These are phyloP conservation scores for Pavo muticus DNA, from an alignment of 2,113 vertebrate genomes.

Conservation along the genomic window DNA sequence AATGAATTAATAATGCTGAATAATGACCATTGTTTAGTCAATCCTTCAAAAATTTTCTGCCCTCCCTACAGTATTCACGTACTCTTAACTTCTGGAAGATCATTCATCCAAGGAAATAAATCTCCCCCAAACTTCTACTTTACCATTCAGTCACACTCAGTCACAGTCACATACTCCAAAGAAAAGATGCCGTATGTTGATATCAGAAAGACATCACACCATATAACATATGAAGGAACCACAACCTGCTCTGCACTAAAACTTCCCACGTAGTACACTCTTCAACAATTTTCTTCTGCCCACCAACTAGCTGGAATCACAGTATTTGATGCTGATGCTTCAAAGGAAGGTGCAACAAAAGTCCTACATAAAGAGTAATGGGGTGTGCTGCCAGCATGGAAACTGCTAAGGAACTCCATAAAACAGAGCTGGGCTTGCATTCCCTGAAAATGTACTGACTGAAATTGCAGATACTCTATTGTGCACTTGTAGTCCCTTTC, in stretches of 20 bases:
- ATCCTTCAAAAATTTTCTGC: background rate
- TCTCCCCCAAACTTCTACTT: background rate
- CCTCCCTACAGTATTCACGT: background rate
- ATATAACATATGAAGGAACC: background rate
- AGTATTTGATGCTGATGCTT: background rate
- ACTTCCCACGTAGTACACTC: fast-evolving
- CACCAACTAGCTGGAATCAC: background rate
- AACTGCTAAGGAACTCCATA: background rate
- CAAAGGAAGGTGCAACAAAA: slow-evolving; percentile 10
- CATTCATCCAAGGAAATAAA: background rate
- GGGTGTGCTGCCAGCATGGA: background rate
- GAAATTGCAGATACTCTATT: background rate
- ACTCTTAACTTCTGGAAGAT: background rate
- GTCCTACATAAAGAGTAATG: background rate
- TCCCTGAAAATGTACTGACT: background rate
- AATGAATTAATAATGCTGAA: slow-evolving; percentile 12
- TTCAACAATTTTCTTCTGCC: background rate
- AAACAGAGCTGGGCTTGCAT: background rate
- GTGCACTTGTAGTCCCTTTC: background rate
- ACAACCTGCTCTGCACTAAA: background rate
- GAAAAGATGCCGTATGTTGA: background rate
- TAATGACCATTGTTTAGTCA: background rate
- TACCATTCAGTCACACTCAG: fast-evolving
- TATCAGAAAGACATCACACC: background rate
- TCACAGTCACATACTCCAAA: background rate